A percentile compares a stretch with the other conserved stretches of the same genome.
phyloP scores from a whole-genome alignment of 2,888 invertebrate genomes.

The Eulithis prunata region DNA sequence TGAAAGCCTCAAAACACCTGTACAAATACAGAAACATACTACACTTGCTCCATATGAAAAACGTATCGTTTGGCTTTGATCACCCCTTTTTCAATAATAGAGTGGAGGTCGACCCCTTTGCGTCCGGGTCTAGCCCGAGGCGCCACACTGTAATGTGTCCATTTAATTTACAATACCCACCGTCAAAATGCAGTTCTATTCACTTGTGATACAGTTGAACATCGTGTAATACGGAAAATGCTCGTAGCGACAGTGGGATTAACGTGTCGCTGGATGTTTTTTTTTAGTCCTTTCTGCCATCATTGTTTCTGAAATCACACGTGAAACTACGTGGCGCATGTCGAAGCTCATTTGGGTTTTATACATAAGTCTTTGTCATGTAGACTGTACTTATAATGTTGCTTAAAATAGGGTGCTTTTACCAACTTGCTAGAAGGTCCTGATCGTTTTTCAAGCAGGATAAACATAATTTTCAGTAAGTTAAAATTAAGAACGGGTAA shows the following conservation, averaged over 20 bases:
- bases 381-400: neutral
- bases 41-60: conserved; percentile 57
- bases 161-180: conserved; percentile 71
- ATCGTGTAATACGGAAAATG: conserved; percentile 40
- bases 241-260: conserved; percentile 42
- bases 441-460: too few relatives aligned
- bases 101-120: conserved; percentile 66
- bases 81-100: conserved; percentile 81
- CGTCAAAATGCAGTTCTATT: conserved; percentile 52
- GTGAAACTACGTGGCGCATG: conserved; percentile 4
- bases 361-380: neutral
- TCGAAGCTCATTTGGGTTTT: neutral
- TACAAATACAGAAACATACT: conserved; percentile 69
- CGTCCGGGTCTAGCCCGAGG: conserved; percentile 60
- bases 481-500: too few relatives aligned
- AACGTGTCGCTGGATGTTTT: conserved; percentile 39
- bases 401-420: too few relatives aligned
- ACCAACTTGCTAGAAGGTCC: too few relatives aligned
- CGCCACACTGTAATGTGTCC: conserved; percentile 66
- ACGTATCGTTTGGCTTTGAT: conserved; percentile 78
- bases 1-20: conserved; percentile 61
- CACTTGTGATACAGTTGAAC: conserved; percentile 50
- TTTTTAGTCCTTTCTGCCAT: conserved; percentile 40
- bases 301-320: conserved; percentile 19
- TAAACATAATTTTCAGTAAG: too few relatives aligned